These are phyloP conservation scores for Manis pentadactyla DNA, from an alignment of 2,797 vertebrate genomes.

Conservation along the genomic window DNA sequence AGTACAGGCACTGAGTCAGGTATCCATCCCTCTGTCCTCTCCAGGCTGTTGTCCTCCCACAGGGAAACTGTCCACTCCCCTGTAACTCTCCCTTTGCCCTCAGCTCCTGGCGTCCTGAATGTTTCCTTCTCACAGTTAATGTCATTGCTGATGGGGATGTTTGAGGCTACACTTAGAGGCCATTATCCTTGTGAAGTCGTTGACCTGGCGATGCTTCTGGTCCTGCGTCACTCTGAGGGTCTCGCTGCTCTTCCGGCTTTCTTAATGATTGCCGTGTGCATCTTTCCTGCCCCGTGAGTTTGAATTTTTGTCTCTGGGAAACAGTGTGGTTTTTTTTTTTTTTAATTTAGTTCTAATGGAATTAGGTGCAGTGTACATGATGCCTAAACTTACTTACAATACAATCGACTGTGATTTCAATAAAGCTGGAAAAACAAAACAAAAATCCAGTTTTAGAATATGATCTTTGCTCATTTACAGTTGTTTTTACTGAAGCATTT, in stretches of 20 bases:
- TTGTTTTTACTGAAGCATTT: neutral
- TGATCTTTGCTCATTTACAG: neutral
- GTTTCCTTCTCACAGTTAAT: neutral
- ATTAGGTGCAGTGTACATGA: neutral
- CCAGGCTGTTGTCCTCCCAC: no score
- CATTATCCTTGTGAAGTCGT: neutral
- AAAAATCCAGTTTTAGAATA: neutral
- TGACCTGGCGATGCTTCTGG: neutral
- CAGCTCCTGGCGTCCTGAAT: neutral
- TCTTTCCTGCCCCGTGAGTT: neutral
- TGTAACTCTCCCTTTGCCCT: accelerated
- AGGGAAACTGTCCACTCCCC: no score
- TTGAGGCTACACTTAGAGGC: neutral
- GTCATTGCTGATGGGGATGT: neutral
- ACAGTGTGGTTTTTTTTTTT: neutral
- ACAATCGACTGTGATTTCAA: neutral
- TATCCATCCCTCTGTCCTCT: no score
- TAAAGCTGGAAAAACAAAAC: neutral
- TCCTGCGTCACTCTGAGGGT: neutral
- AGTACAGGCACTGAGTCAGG: accelerated
- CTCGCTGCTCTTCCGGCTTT: neutral
- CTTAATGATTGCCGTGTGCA: neutral
- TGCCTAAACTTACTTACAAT: no score
- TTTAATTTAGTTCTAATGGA: neutral
- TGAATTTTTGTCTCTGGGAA: neutral